Evolutionary conservation across 1,140 invertebrate species (phyloP).

Genomic region (Trichonephila clavata): DNA sequence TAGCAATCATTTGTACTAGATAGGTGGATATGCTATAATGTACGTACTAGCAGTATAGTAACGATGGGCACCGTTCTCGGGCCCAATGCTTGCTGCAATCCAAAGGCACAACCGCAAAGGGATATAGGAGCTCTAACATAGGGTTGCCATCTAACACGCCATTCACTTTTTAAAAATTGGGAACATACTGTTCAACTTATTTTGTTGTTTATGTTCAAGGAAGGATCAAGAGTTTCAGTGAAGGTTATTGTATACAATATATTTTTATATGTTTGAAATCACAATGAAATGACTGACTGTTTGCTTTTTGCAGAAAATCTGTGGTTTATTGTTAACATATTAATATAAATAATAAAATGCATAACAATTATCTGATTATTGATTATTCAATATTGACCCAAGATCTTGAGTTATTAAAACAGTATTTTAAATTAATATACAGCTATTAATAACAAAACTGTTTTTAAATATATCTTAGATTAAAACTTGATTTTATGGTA

Average conservation of each 20-base stretch:
- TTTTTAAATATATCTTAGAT: neutral
- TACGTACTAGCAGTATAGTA: constrained; percentile 46
- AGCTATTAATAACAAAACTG: too few relatives aligned
- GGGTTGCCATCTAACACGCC: constrained; percentile 31
- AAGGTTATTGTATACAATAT: neutral
- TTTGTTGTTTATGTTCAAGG: neutral
- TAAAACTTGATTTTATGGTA: constrained; percentile 28
- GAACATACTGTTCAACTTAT: neutral
- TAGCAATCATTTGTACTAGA: constrained; percentile 60
- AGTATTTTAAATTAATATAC: too few relatives aligned
- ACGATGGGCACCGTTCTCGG: neutral
- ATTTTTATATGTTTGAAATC: neutral
- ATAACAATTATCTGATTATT: too few relatives aligned
- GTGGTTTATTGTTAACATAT: neutral
- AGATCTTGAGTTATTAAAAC: too few relatives aligned
- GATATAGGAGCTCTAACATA: constrained; percentile 20
- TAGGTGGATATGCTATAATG: constrained; percentile 66
- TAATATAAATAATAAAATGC: neutral
- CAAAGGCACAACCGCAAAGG: constrained; percentile 62
- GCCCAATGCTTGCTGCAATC: constrained; percentile 36
- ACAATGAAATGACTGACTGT: too few relatives aligned
- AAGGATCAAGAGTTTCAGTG: neutral
- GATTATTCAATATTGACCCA: too few relatives aligned
- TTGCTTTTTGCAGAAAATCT: neutral
- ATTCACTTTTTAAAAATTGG: neutral